Conservation (phyloP, 1,140 invertebrate genomes). For the Ooceraea biroi region DNA sequence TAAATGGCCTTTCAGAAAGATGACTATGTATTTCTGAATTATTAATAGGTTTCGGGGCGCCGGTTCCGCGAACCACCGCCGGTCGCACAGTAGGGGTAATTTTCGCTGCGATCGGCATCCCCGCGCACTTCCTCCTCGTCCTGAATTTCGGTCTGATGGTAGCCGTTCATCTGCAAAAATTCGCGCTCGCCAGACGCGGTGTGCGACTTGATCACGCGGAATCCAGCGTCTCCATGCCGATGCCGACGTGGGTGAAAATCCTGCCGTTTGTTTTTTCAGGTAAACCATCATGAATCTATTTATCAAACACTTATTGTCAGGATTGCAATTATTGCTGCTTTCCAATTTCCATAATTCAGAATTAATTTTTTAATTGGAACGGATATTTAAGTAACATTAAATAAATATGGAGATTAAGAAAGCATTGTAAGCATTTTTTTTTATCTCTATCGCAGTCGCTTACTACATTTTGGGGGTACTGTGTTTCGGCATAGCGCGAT, state of each 20-base stretch:
- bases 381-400: neutral
- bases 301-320: neutral
- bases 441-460: slow-evolving; percentile 71
- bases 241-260: slow-evolving; percentile 82
- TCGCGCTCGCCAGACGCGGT: slow-evolving; percentile 77
- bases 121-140: slow-evolving; percentile 88
- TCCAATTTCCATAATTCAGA: neutral
- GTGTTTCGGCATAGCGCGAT: slow-evolving; percentile 88
- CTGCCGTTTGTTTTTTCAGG: slow-evolving; percentile 79
- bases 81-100: slow-evolving; percentile 87
- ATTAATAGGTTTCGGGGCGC: slow-evolving; percentile 88
- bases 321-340: neutral
- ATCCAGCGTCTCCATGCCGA: slow-evolving; percentile 67
- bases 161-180: slow-evolving; percentile 86
- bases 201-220: slow-evolving; percentile 70
- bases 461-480: slow-evolving; percentile 89
- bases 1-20: no score
- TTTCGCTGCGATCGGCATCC: slow-evolving; percentile 88
- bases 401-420: neutral
- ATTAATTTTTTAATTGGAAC: neutral
- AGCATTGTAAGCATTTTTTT: slow-evolving; percentile 26
- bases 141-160: slow-evolving; percentile 88
- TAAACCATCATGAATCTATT: slow-evolving; percentile 61
- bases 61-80: slow-evolving; percentile 87
- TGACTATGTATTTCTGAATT: neutral